phyloP scores from a whole-genome alignment of 2,797 vertebrate genomes.

The Oreortyx pictus region DNA sequence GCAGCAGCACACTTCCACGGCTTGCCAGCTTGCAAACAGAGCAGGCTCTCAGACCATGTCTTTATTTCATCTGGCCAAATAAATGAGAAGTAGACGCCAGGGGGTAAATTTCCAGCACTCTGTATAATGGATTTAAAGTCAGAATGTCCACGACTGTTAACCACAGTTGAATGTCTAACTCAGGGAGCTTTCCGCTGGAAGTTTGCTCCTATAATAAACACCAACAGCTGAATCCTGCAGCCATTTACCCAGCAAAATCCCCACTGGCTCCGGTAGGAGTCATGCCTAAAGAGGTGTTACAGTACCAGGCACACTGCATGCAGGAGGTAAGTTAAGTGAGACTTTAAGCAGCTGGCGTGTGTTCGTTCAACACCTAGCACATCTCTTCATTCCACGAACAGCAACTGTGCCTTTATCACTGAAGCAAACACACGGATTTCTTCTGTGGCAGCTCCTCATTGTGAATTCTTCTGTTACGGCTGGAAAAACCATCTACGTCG shows the following conservation, averaged over 20 bases:
- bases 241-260: not conserved
- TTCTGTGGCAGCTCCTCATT: not conserved
- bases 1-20: not conserved
- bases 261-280: not conserved
- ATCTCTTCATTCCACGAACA: not conserved
- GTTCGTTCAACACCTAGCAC: not conserved
- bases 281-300: not conserved
- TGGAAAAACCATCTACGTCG: not conserved
- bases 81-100: conserved; percentile 33
- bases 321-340: not conserved
- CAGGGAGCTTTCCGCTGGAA: not conserved
- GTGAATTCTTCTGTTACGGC: not conserved
- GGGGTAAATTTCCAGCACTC: conserved; percentile 5
- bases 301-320: not conserved
- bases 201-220: conserved; percentile 4
- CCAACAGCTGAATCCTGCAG: conserved; percentile 5
- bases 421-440: not conserved
- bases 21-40: conserved; percentile 35
- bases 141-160: not conserved
- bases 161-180: not conserved
- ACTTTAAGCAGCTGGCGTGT: not conserved
- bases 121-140: conserved; percentile 17
- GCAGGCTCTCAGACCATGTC: not conserved
- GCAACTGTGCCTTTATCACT: not conserved
- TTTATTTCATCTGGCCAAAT: conserved; percentile 55